Evolutionary conservation across 2,797 vertebrate genomes (phyloP), one percentile per base, ranked within the genome.

Genomic region (Mormyrus proboscirostris): DNA sequence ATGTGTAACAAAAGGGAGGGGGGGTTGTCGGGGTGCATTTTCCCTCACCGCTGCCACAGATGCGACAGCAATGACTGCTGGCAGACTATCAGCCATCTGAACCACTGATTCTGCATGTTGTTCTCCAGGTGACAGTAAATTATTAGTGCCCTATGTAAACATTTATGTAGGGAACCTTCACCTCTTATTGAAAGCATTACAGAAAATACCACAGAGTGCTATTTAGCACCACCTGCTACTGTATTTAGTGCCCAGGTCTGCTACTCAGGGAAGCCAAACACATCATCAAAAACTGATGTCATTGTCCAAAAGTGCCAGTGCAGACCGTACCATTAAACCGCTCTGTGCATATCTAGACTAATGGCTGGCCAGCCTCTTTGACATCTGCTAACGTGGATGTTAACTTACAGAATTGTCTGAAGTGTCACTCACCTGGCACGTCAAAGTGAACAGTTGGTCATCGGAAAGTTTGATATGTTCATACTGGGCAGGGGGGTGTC

Each of bases 81-180:
- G 51, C 25, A 29, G 19, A 44, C 44, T 33, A n/a, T 2, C 25
- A 25, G 19, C 33, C 9, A 19, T 79, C 12, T 79, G 29, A 62
- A 44, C 73, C 29, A 79, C 73, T 79, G 14, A 44, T 4, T 44
- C 49, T 76, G 50, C 69, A 33, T 82, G 25, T 41, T 55, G 57
- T 89, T 85, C 19, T 89, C 44, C 83, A 69, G 38, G 82, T 49
- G 62, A 89, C 62, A 89, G 89, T 22, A 65, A 53, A 84, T 73
- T 87, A 76, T 89, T 86, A 85, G 47, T 73, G 79, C 25, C 29
- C 53, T 41, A 51, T 25, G 44, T 87, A 87, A 89, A 79, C 89
- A 86, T 55, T 87, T 89, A 73, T 57, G 49, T 49, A 44, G 25
- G 5, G 38, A 62, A 25, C 29, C 47, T 57, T 89, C 47, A 84